Conservation (phyloP, 2,113 vertebrate species). For the Entomyzon cyanotis region DNA sequence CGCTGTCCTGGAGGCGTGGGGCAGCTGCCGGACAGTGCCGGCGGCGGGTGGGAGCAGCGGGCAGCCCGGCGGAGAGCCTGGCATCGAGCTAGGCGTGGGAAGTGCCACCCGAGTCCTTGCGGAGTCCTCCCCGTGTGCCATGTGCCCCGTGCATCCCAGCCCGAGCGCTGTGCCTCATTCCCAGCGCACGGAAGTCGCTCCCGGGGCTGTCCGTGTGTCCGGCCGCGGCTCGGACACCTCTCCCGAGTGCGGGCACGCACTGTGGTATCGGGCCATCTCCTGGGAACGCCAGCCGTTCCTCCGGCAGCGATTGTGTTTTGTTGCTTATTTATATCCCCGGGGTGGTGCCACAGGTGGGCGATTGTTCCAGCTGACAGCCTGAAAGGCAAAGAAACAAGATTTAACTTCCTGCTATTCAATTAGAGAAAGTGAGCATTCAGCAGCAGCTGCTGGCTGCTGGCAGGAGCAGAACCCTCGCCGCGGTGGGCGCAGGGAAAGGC, state of each 20-base stretch:
- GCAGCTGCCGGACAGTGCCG: background rate
- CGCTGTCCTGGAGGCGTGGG: background rate
- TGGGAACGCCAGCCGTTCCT: background rate
- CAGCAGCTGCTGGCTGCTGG: slow-evolving; percentile 49
- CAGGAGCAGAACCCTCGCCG: background rate
- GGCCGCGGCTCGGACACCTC: fast-evolving
- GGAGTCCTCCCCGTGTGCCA: fast-evolving
- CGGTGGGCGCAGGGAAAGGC: background rate
- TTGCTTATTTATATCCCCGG: slow-evolving; percentile 34
- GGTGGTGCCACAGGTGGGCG: slow-evolving; percentile 59
- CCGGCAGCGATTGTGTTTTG: background rate
- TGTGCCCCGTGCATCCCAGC: fast-evolving
- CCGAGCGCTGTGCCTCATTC: fast-evolving
- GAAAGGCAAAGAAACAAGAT: slow-evolving; percentile 15
- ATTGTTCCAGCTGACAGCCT: slow-evolving; percentile 54
- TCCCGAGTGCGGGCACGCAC: background rate
- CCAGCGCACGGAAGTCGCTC: background rate
- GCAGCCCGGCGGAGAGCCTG: background rate
- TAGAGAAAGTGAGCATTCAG: slow-evolving; percentile 51
- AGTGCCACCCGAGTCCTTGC: background rate
- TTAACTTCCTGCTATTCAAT: slow-evolving; percentile 60
- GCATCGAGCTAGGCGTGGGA: fast-evolving
- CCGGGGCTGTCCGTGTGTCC: background rate
- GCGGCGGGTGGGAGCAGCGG: fast-evolving
- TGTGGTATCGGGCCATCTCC: background rate